A percentile compares a stretch with the other conserved stretches of the same genome.
phyloP scores from a whole-genome alignment of 2,888 invertebrate species.

The Brenthis hecate region DNA sequence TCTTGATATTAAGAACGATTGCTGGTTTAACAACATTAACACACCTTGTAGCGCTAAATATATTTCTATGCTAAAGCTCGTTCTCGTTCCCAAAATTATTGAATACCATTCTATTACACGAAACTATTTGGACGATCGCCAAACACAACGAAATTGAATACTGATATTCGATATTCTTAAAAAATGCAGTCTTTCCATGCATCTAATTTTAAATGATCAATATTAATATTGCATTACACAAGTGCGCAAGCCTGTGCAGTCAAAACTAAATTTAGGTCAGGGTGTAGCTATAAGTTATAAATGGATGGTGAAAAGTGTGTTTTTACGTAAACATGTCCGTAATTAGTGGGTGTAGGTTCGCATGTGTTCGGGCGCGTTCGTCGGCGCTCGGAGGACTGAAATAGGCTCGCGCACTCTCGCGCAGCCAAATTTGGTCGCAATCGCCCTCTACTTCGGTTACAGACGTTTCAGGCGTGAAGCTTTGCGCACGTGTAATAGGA shows the following conservation, averaged over 20 bases:
- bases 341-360: conserved; percentile 33
- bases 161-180: conserved; percentile 65
- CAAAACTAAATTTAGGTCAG: not conserved
- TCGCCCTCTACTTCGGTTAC: conserved; percentile 63
- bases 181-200: conserved; percentile 13
- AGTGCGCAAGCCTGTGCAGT: not conserved
- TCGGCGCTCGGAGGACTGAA: conserved; percentile 63
- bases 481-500: conserved; percentile 42
- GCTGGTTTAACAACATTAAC: too few species aligned
- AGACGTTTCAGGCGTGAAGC: conserved; percentile 51
- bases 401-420: conserved; percentile 66
- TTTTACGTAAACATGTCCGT: conserved; percentile 31
- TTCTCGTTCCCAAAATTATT: conserved; percentile 5
- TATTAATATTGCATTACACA: not conserved
- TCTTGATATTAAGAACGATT: too few species aligned
- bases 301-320: conserved; percentile 4
- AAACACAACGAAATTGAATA: conserved; percentile 56
- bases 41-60: not conserved
- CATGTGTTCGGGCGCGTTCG: conserved; percentile 49
- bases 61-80: not conserved
- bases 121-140: conserved; percentile 66
- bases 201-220: conserved; percentile 14
- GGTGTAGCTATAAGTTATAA: conserved; percentile 8
- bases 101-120: conserved; percentile 38
- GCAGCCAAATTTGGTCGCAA: conserved; percentile 84